These are phyloP conservation scores for Drosophila pandora DNA, from an alignment of 1,140 invertebrate species.

Conservation along the genomic window DNA sequence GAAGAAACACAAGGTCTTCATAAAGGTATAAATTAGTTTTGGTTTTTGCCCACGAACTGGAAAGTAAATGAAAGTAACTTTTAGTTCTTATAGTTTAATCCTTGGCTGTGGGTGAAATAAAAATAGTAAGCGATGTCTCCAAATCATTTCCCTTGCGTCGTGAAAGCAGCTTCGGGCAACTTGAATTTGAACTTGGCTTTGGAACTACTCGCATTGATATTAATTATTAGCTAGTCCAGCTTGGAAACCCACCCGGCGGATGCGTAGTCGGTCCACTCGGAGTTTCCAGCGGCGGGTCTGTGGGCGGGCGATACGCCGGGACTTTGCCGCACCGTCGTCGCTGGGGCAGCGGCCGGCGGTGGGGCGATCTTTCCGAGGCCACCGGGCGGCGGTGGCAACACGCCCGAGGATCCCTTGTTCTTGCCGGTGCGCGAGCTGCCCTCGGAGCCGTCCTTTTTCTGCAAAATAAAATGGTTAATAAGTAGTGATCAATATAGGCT, in stretches of 20 bases:
- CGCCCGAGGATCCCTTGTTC: conserved; percentile 83
- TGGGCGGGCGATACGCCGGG: conserved; percentile 90
- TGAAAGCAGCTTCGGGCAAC: background rate
- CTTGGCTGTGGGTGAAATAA: background rate
- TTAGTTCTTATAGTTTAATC: background rate
- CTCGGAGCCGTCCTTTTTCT: conserved; percentile 95
- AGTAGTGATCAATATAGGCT: too few relatives aligned
- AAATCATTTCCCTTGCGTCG: background rate
- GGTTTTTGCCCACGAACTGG: too few relatives aligned
- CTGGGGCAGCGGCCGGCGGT: conserved; percentile 92
- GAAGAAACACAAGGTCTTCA: too few relatives aligned
- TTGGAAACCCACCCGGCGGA: conserved; percentile 86
- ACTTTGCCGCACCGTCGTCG: conserved; percentile 85
- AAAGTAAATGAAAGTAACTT: too few relatives aligned
- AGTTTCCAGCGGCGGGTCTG: conserved; percentile 85
- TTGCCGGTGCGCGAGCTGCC: conserved; percentile 86
- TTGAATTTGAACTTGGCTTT: background rate
- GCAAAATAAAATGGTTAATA: background rate
- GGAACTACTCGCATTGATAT: background rate
- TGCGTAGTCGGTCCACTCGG: conserved; percentile 92
- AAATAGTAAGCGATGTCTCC: background rate
- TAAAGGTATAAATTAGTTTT: too few relatives aligned
- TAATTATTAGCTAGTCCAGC: background rate
- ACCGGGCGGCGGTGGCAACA: conserved; percentile 80
- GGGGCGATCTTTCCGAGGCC: conserved; percentile 89